These are phyloP conservation scores for Novumbra hubbsi DNA, from an alignment of 2,797 vertebrate species.

Conservation along the genomic window DNA sequence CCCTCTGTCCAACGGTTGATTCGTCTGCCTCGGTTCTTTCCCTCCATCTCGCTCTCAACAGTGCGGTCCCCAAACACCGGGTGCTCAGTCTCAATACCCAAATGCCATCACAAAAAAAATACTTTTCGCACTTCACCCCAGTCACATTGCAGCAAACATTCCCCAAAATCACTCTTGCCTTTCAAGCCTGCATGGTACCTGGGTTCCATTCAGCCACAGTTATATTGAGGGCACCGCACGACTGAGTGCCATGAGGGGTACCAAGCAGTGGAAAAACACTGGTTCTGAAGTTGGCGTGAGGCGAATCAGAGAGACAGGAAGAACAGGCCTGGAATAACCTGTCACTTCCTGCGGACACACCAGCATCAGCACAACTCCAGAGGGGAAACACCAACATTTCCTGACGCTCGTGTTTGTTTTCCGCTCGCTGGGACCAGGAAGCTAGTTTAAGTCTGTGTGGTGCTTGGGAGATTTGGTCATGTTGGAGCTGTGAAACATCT, in stretches of 20 bases:
- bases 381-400: conserved; percentile 32
- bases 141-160: neutral
- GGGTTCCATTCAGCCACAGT: too few relatives aligned
- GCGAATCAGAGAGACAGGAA: conserved; percentile 32
- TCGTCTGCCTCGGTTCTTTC: conserved; percentile 17
- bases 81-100: neutral
- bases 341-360: conserved; percentile 49
- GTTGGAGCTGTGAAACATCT: too few relatives aligned
- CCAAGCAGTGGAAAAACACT: conserved; percentile 18
- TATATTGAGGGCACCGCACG: conserved; percentile 19
- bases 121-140: conserved; percentile 12
- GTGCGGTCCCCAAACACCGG: neutral
- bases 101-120: neutral
- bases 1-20: conserved; percentile 23
- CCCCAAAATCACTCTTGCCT: conserved; percentile 25
- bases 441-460: conserved; percentile 1
- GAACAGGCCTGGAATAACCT: conserved; percentile 14
- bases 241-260: conserved; percentile 10
- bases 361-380: conserved; percentile 34
- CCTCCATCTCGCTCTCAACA: neutral
- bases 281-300: conserved; percentile 8
- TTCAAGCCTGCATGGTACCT: neutral
- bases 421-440: conserved; percentile 15
- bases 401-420: conserved; percentile 33
- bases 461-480: too few relatives aligned